A percentile compares a stretch with the other conserved stretches of the same genome.
Evolutionary conservation across 2,888 invertebrate species (phyloP).

Genomic region (Sarcophaga carnaria): DNA sequence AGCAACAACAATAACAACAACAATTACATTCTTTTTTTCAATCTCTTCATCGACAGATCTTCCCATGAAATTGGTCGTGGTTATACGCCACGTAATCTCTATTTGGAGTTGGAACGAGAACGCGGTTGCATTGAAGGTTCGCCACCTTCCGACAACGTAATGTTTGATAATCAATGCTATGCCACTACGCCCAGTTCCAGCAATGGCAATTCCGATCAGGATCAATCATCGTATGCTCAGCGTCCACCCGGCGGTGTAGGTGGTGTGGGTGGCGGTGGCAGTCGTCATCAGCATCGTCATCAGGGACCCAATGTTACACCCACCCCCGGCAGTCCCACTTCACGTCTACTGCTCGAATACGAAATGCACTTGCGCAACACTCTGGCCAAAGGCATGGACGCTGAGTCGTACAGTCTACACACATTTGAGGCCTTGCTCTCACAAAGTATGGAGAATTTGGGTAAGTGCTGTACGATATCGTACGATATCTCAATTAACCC

Average conservation of each 20-base stretch:
- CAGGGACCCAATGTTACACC: constrained; percentile 88
- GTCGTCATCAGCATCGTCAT: constrained; percentile 85
- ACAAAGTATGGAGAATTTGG: constrained; percentile 97
- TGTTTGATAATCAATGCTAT: constrained; percentile 97
- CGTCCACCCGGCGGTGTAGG: constrained; percentile 77
- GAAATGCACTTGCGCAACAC: constrained; percentile 97
- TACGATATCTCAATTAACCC: not conserved
- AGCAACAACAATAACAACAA: not conserved
- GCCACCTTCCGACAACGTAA: constrained; percentile 95
- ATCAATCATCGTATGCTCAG: constrained; percentile 86
- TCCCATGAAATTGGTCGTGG: constrained; percentile 88
- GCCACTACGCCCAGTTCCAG: constrained; percentile 97
- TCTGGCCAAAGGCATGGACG: constrained; percentile 96
- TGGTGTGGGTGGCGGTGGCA: constrained; percentile 74
- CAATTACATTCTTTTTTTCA: constrained; percentile 23
- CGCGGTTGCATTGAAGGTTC: constrained; percentile 85
- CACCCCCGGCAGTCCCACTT: constrained; percentile 92
- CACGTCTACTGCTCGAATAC: constrained; percentile 93
- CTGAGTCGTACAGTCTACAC: constrained; percentile 96
- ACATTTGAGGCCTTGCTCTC: constrained; percentile 96
- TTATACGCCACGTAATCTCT: constrained; percentile 88
- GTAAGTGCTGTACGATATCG: constrained; percentile 81
- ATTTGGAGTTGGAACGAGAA: constrained; percentile 90
- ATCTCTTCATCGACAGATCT: constrained; percentile 82
- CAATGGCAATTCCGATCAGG: constrained; percentile 95